Evolutionary conservation across 2,888 invertebrate genomes (phyloP), one percentile per base, ranked within the genome.

Genomic region (Drosophila atripex): DNA sequence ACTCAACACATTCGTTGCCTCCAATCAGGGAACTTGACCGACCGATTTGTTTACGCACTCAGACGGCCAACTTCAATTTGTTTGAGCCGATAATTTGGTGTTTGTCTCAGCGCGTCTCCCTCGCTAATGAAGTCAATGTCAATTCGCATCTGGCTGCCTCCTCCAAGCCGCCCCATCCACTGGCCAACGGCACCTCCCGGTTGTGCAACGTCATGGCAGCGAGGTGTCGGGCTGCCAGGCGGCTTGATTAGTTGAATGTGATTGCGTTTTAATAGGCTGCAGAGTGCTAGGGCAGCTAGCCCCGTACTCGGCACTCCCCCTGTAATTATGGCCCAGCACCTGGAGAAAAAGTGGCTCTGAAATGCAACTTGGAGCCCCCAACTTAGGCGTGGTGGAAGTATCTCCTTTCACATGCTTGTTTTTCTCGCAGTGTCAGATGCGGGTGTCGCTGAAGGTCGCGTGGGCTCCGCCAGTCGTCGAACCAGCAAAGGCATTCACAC

Each of bases 231-330:
- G 28, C 28, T 28, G 3, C 35, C 46, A 28, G 60, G 16, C 60
- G 55, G 65, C 45, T 43, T 78, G 85, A 87, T 87, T 84, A 84
- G 86, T 84, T 84, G 87, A 84, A 87, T 85, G 73, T 88, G 87
- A 84, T 84, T 88, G 85, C 80, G 70, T 73, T 88, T 84, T 84
- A 84, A 84, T 84, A 84, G 86, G 72, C 84, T 38, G 21, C 45
- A 7, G 32, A 51, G 50, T 23, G 45, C 28, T 7, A 28, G 28
- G 28, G 28, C 8, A 8, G 28, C 8, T 28, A 9, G 30, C 52
- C 32, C 9, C 39, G 39, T 49, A 41, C 63, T n/a, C 21, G 12
- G 16, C 11, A 32, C 46, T 21, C 32, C 30, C 43, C 21, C 43
- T 16, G 21, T 21, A 14, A 14, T 21, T 25, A 35, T 5, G 12